A percentile compares a stretch with the other conserved stretches of the same genome.
Conservation (phyloP, 2,797 vertebrate species). For the Anguilla anguilla region DNA sequence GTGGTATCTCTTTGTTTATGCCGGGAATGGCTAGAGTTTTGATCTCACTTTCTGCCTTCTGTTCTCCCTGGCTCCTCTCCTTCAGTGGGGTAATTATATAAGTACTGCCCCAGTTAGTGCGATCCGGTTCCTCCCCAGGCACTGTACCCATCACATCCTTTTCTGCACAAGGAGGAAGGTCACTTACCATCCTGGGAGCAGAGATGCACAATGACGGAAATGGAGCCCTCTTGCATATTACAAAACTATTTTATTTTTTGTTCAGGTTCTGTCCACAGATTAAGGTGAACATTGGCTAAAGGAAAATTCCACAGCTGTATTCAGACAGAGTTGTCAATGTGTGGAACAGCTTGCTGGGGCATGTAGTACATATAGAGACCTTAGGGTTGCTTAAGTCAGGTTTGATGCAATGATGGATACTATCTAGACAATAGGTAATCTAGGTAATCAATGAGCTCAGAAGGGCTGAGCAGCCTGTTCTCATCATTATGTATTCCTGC, state of each 20-base stretch:
- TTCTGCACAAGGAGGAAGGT: background rate
- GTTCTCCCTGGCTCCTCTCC: background rate
- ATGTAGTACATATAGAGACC: background rate
- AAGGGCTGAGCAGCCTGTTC: background rate
- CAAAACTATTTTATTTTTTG: background rate
- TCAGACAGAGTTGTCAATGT: background rate
- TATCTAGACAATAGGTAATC: background rate
- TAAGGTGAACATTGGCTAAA: background rate
- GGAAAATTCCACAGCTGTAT: background rate
- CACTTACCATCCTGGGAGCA: background rate
- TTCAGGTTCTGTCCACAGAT: background rate
- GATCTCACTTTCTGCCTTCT: background rate
- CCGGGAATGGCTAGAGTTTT: conserved; percentile 22
- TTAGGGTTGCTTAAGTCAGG: background rate
- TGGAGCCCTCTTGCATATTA: background rate
- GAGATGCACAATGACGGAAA: background rate
- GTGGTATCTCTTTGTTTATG: conserved; percentile 5
- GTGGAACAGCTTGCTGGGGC: background rate
- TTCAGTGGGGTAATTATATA: conserved; percentile 31
- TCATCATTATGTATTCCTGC: background rate
- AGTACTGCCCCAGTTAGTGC: conserved; percentile 21
- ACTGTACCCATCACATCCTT: background rate
- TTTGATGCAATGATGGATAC: background rate
- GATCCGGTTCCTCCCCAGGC: background rate
- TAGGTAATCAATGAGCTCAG: background rate